Percentiles rank a stretch among this genome's conserved stretches.
Evolutionary conservation across 2,888 invertebrate genomes (phyloP).

Genomic region (Diploptera punctata): DNA sequence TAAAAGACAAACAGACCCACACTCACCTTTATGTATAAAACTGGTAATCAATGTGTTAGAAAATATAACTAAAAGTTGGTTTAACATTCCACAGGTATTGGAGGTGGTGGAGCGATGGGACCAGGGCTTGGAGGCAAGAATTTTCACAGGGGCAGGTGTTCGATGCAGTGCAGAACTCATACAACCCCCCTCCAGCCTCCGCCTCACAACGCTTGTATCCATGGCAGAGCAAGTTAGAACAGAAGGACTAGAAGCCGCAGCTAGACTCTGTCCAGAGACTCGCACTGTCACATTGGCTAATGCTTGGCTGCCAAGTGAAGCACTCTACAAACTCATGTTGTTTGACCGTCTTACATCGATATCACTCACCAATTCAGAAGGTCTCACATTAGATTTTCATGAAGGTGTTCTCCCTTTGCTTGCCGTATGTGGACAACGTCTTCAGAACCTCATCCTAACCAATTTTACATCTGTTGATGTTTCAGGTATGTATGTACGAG

Average conservation of each 20-base stretch:
- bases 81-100: slow-evolving; percentile 42
- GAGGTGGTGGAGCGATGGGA: slow-evolving; percentile 43
- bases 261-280: slow-evolving; percentile 46
- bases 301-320: slow-evolving; percentile 49
- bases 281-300: slow-evolving; percentile 48
- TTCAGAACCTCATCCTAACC: slow-evolving; percentile 50
- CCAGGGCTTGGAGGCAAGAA: slow-evolving; percentile 37
- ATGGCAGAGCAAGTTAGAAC: slow-evolving; percentile 46
- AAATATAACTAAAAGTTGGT: too few species aligned
- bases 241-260: slow-evolving; percentile 46
- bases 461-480: slow-evolving; percentile 50
- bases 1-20: too few species aligned
- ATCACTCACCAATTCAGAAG: slow-evolving; percentile 49
- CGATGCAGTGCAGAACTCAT: slow-evolving; percentile 35
- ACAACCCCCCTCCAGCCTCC: slow-evolving; percentile 39
- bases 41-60: too few species aligned
- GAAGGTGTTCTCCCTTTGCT: slow-evolving; percentile 51
- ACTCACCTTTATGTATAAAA: too few species aligned
- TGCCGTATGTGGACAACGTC: slow-evolving; percentile 48
- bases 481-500: slow-evolving; percentile 47
- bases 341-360: slow-evolving; percentile 46
- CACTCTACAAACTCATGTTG: slow-evolving; percentile 49
- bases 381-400: slow-evolving; percentile 49
- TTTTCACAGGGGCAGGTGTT: slow-evolving; percentile 42
- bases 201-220: slow-evolving; percentile 48